phyloP scores from a whole-genome alignment of 1,140 invertebrate genomes.

The Trachelipus rathkii region DNA sequence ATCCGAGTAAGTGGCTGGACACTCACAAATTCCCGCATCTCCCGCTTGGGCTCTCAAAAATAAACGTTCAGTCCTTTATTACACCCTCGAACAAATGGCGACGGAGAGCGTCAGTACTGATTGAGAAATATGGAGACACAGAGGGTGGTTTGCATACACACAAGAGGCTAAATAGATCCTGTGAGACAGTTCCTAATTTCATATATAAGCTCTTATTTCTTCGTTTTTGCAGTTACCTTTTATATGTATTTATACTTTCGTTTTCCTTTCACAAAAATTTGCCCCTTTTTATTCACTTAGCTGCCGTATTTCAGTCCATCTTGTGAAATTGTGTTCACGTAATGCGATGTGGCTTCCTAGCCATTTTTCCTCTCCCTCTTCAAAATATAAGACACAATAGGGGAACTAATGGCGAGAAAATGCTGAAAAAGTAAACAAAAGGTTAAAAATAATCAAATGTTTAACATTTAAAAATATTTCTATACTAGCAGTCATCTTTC shows the following conservation, averaged over 20 bases:
- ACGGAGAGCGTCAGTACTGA: slow-evolving; percentile 7
- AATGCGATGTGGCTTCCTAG: slow-evolving; percentile 1
- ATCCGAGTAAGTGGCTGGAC: slow-evolving; percentile 10
- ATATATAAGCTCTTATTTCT: not conserved
- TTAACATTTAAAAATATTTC: slow-evolving; percentile 5
- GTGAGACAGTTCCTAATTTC: not conserved
- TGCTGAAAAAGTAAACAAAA: slow-evolving; percentile 7
- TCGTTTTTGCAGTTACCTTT: slow-evolving; percentile 4
- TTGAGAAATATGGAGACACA: slow-evolving; percentile 10
- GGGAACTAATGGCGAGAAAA: slow-evolving; percentile 1
- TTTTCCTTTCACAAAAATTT: not conserved
- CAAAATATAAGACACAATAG: not conserved
- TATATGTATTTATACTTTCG: not conserved
- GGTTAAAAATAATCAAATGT: slow-evolving; percentile 9
- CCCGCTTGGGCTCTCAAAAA: slow-evolving; percentile 10
- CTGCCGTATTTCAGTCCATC: not conserved
- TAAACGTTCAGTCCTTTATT: slow-evolving; percentile 6
- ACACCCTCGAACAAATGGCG: slow-evolving; percentile 6
- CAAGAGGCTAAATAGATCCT: slow-evolving; percentile 6
- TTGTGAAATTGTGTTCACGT: not conserved
- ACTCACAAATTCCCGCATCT: slow-evolving; percentile 11
- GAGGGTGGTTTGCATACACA: slow-evolving; percentile 11
- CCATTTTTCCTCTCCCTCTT: not conserved
- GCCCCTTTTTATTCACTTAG: slow-evolving; percentile 7
- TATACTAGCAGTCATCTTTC: too few relatives aligned